Percentiles rank a stretch among this genome's conserved stretches.
Evolutionary conservation across 2,113 vertebrate species (phyloP).

Genomic region (Ceyx cyanopectus): DNA sequence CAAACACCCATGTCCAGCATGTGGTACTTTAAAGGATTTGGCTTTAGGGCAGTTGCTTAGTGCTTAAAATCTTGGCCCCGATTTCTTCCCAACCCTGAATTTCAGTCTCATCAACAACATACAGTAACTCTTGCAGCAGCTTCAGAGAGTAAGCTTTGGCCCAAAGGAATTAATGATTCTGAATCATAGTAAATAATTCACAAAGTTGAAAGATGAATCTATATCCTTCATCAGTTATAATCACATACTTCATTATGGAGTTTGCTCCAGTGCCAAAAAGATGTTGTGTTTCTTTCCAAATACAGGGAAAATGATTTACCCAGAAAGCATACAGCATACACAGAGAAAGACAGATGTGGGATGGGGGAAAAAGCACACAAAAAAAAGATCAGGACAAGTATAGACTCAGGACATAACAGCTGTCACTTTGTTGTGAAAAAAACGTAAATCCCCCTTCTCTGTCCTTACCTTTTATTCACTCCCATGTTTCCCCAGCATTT

Average conservation of each 20-base stretch:
- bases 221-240: slow-evolving; percentile 53
- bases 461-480: background rate
- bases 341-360: slow-evolving; percentile 20
- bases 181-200: slow-evolving; percentile 20
- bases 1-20: background rate
- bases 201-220: slow-evolving; percentile 40
- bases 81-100: slow-evolving; percentile 5
- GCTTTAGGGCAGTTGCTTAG: background rate
- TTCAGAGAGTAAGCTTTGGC: slow-evolving; percentile 18
- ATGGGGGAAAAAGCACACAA: background rate
- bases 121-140: slow-evolving; percentile 6
- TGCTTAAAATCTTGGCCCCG: background rate
- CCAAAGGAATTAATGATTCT: background rate
- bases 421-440: background rate
- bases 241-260: background rate
- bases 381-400: slow-evolving; percentile 14
- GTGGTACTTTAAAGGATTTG: background rate
- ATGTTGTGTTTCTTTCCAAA: slow-evolving; percentile 18
- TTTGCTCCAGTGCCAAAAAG: slow-evolving; percentile 17
- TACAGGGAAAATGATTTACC: slow-evolving; percentile 1
- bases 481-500: background rate
- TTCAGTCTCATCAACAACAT: slow-evolving; percentile 10
- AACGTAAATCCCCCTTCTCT: background rate
- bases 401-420: slow-evolving; percentile 1
- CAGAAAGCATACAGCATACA: background rate